Conservation (phyloP, 2,113 vertebrate species). For the Aldabrachelys gigantea region DNA sequence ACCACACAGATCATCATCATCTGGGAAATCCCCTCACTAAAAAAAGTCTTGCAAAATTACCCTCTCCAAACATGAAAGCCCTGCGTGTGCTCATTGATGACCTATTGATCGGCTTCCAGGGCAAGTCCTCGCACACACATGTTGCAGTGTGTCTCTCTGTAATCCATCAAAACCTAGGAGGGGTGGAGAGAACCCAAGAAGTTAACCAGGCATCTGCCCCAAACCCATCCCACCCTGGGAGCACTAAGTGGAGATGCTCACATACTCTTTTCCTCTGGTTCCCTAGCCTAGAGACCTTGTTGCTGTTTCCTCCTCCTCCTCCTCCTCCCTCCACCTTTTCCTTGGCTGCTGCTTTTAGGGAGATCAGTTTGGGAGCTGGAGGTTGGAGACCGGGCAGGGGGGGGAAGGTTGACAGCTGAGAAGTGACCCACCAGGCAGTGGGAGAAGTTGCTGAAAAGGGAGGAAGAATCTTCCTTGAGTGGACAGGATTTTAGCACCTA, state of each 20-base stretch:
- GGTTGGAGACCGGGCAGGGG: fast-evolving
- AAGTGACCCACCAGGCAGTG: slow-evolving; percentile 21
- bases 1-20: neutral
- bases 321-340: neutral
- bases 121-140: neutral
- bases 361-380: neutral
- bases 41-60: neutral
- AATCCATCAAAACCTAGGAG: neutral
- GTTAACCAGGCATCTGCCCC: slow-evolving; percentile 23
- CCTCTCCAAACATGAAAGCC: neutral
- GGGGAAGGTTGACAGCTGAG: slow-evolving; percentile 30
- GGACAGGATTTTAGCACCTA: slow-evolving; percentile 72
- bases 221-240: neutral
- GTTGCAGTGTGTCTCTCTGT: neutral
- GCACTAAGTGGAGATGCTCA: slow-evolving; percentile 27
- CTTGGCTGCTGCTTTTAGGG: neutral
- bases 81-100: neutral
- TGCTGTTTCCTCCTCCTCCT: neutral
- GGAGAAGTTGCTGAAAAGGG: slow-evolving; percentile 32
- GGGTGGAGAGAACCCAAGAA: neutral
- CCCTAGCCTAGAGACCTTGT: neutral
- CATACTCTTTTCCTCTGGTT: slow-evolving; percentile 18
- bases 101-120: neutral
- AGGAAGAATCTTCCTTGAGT: slow-evolving; percentile 54
- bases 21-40: neutral